These are phyloP conservation scores for Drosophila burlai DNA, from an alignment of 1,140 invertebrate genomes.

Conservation along the genomic window DNA sequence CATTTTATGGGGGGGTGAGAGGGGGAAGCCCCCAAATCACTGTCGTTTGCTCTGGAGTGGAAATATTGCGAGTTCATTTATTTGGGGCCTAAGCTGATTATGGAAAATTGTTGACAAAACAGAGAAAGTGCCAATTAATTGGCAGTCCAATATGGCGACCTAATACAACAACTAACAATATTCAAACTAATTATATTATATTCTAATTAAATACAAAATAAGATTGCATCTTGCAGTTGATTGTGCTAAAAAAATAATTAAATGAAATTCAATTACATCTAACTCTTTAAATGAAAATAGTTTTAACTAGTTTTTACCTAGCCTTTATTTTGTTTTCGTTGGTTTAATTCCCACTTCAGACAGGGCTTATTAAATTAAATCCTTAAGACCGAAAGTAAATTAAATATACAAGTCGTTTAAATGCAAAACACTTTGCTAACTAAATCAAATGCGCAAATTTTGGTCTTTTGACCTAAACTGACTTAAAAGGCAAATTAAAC, in stretches of 20 bases:
- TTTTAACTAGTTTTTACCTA: not conserved
- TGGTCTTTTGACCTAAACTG: slow-evolving; percentile 1
- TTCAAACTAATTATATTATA: not conserved
- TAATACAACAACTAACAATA: slow-evolving; percentile 1
- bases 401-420: slow-evolving; percentile 21
- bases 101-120: slow-evolving; percentile 23
- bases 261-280: slow-evolving; percentile 11
- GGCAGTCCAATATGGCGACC: not conserved
- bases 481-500: slow-evolving; percentile 26
- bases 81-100: slow-evolving; percentile 18
- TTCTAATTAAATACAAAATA: slow-evolving; percentile 6
- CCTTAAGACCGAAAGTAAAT: slow-evolving; percentile 13
- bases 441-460: slow-evolving; percentile 21
- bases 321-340: not conserved
- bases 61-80: slow-evolving; percentile 22
- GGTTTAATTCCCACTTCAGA: slow-evolving; percentile 15
- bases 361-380: slow-evolving; percentile 1
- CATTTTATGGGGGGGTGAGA: slow-evolving; percentile 5
- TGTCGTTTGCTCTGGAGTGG: slow-evolving; percentile 16
- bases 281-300: not conserved
- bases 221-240: not conserved
- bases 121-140: slow-evolving; percentile 17
- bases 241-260: not conserved
- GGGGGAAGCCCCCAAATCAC: slow-evolving; percentile 7
- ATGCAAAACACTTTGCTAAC: slow-evolving; percentile 28